These are phyloP conservation scores for Chloromyia formosa DNA, from an alignment of 2,888 invertebrate genomes.

Conservation along the genomic window DNA sequence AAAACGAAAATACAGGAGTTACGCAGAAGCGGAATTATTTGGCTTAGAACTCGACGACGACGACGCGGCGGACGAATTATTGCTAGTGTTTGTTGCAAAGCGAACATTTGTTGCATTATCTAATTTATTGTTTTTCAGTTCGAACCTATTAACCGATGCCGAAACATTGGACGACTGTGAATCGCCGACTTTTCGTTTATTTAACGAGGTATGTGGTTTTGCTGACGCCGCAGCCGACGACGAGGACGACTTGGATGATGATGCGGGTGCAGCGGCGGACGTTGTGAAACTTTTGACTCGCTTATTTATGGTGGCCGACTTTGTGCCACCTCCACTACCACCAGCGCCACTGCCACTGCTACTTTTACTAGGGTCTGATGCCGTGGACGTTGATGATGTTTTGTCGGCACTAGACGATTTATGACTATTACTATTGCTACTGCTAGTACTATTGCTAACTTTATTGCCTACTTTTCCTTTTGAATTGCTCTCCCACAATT, in stretches of 20 bases:
- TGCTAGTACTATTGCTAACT: background rate
- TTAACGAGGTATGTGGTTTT: background rate
- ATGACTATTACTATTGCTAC: background rate
- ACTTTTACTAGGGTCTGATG: background rate
- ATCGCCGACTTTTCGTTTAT: background rate
- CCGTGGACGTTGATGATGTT: background rate
- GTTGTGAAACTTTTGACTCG: background rate
- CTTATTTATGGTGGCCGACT: background rate
- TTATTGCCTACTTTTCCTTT: background rate
- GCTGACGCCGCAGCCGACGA: background rate
- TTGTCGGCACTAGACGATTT: background rate
- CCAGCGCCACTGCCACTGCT: too few relatives aligned
- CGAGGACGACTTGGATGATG: background rate
- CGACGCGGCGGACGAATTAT: background rate
- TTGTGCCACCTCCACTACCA: background rate
- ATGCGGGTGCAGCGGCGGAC: background rate
- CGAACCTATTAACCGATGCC: background rate
- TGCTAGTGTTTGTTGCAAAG: constrained; percentile 4
- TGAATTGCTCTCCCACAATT: constrained; percentile 14
- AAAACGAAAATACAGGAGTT: background rate
- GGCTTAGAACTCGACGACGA: background rate
- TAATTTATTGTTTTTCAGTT: constrained; percentile 9
- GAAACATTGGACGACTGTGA: background rate
- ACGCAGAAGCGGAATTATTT: constrained; percentile 29
- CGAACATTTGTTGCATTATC: constrained; percentile 29